A percentile compares a stretch with the other conserved stretches of the same genome.
Evolutionary conservation across 2,797 vertebrate species (phyloP).

Genomic region (Sebastes glaucus): DNA sequence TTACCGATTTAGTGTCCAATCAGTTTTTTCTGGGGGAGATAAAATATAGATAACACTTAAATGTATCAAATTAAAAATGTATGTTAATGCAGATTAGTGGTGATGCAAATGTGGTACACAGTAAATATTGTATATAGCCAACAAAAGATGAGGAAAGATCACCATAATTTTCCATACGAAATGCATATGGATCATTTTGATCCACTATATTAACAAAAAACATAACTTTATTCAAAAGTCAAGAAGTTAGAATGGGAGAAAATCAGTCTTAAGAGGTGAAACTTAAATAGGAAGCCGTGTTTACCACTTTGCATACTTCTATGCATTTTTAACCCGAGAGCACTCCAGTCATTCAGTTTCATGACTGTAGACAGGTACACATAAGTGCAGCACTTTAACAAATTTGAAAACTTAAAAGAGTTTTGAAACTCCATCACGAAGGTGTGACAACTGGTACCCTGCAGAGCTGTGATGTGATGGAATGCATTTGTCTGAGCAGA

Average conservation of each 20-base stretch:
- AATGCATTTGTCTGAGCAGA: constrained; percentile 4
- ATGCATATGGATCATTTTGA: neutral
- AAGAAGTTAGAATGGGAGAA: neutral
- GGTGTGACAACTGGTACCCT: neutral
- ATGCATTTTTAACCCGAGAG: neutral
- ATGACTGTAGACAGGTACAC: neutral
- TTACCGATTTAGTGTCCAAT: neutral
- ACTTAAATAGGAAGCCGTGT: neutral
- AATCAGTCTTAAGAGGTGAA: neutral
- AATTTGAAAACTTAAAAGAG: neutral
- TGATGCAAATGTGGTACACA: too few species aligned
- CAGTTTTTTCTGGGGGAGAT: neutral
- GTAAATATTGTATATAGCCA: too few species aligned
- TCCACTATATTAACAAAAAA: neutral
- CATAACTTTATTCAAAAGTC: neutral
- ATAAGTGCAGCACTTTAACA: neutral
- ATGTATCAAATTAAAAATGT: rapidly evolving
- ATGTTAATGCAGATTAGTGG: neutral
- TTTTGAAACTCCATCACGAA: neutral
- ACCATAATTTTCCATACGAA: neutral
- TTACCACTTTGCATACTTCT: neutral
- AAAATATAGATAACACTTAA: neutral
- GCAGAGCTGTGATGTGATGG: constrained; percentile 5
- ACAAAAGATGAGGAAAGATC: neutral
- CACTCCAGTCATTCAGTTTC: neutral